Base-by-base conservation (phyloP, 1,140 invertebrate genomes). In the Parapsyche elsis region DNA sequence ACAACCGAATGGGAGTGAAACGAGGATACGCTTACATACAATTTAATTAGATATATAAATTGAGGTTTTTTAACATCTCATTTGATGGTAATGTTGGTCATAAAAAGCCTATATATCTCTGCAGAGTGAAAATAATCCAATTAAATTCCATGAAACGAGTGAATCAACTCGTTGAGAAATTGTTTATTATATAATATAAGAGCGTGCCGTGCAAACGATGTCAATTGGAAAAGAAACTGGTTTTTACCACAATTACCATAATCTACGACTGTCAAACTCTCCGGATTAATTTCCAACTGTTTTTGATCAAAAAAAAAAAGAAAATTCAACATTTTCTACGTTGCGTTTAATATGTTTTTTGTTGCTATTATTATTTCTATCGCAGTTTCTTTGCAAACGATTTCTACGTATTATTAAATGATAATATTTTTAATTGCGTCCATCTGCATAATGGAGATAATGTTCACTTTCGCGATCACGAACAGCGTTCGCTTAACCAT, bases 381-480 rank as follows among this genome's bases (percentile, higher is more conserved):
- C 30, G 30, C 7, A n/a, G n/a, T n/a, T n/a, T n/a, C n/a, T n/a
- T 64, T 12, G 19, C 59, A 23, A 19, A 67, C 64, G 21, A 67
- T 9, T 61, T 61, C 16, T 61, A 19, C 5, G 9, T 9, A 19
- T 61, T 61, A 61, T 61, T 19, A 19, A 61, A 61, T 61, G 9
- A 19, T 61, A 61, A 61, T 21, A 21, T 9, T 61, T 61, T 61
- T 61, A 61, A 61, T 61, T 19, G 57, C n/a, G 16, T 19, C n/a
- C 57, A 67, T 67, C 24, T 23, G 10, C 64, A 67, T 23, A 67
- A 53, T 67, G 2, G 7, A 12, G 64, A 24, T 67, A 67, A 67
- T 67, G 21, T 67, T 67, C 64, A 67, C 64, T 67, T 67, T 67
- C 64, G 24, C 26, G 64, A 26, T 67, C 64, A 67, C 64, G 64